These are phyloP conservation scores for Aleiodes sp. DNA, from an alignment of 1,140 invertebrate species.

Conservation along the genomic window DNA sequence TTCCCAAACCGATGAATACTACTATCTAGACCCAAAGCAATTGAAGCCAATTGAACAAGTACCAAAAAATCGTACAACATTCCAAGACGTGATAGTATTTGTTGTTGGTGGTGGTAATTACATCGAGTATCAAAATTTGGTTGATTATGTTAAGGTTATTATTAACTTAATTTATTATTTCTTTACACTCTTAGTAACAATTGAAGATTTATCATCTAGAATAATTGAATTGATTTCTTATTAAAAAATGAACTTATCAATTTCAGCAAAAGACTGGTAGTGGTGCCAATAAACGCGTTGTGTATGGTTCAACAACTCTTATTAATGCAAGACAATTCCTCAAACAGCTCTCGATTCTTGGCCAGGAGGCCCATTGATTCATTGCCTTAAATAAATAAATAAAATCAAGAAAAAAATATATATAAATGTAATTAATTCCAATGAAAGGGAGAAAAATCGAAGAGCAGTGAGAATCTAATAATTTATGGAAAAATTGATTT, in stretches of 20 bases:
- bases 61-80: constrained; percentile 74
- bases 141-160: constrained; percentile 89
- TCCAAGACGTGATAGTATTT: constrained; percentile 94
- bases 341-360: constrained; percentile 83
- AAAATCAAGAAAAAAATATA: constrained; percentile 35
- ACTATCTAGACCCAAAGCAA: constrained; percentile 93
- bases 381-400: constrained; percentile 34
- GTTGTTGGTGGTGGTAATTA: constrained; percentile 98
- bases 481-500: background rate
- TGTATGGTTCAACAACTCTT: constrained; percentile 94
- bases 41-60: constrained; percentile 76
- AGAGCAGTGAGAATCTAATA: background rate
- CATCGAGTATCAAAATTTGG: constrained; percentile 98
- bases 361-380: constrained; percentile 75
- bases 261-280: constrained; percentile 77
- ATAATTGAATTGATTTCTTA: constrained; percentile 67
- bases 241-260: constrained; percentile 25
- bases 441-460: background rate
- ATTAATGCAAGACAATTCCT: constrained; percentile 93
- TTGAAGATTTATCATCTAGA: background rate
- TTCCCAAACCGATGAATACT: constrained; percentile 85
- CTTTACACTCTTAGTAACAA: background rate
- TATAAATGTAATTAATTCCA: constrained; percentile 22
- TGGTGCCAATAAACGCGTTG: constrained; percentile 80
- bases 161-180: constrained; percentile 20